A percentile compares a stretch with the other conserved stretches of the same genome.
phyloP scores from a whole-genome alignment of 2,797 vertebrate genomes.

The Leontocebus nigricollis region DNA sequence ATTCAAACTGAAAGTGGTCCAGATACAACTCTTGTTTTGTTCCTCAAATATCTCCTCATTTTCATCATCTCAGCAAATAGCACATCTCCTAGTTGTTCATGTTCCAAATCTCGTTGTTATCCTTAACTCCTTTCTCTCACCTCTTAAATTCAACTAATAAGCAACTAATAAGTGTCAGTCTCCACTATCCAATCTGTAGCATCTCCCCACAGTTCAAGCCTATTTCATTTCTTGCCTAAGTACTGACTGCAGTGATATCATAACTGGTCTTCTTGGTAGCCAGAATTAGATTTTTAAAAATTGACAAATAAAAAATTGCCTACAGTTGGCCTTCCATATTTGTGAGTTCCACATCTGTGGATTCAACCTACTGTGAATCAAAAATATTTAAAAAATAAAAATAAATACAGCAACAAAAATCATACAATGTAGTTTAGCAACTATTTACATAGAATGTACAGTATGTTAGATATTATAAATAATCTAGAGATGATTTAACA shows the following conservation, averaged over 20 bases:
- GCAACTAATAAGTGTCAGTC: neutral
- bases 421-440: neutral
- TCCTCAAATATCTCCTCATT: neutral
- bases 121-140: neutral
- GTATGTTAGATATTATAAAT: neutral
- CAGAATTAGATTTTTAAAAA: neutral
- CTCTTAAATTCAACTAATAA: neutral
- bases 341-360: neutral
- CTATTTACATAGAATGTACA: neutral
- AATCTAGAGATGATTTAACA: neutral
- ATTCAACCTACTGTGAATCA: neutral
- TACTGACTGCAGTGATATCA: neutral
- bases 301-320: neutral
- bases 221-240: neutral
- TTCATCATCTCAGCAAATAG: neutral
- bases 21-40: neutral
- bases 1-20: neutral
- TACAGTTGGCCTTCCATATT: neutral
- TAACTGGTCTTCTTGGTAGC: neutral
- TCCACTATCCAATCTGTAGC: neutral
- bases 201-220: neutral
- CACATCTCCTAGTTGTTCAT: neutral
- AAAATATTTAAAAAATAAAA: neutral
- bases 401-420: neutral
- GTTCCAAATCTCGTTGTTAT: neutral